These are phyloP conservation scores for Xiphophorus hellerii DNA, from an alignment of 2,113 vertebrate genomes.

Conservation along the genomic window DNA sequence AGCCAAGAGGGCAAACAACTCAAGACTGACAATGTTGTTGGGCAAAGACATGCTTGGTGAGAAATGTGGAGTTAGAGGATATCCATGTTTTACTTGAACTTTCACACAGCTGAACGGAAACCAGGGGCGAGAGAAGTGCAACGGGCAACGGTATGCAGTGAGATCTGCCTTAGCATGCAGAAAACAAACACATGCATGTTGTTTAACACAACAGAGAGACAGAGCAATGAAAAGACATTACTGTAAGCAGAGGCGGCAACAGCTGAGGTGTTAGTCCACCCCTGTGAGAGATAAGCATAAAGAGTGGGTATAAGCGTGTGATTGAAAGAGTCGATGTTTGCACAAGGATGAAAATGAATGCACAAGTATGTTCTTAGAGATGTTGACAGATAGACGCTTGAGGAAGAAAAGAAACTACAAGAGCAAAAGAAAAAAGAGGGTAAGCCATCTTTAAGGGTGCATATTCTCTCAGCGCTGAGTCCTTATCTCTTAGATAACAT, in stretches of 20 bases:
- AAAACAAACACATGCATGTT: slow-evolving; percentile 71
- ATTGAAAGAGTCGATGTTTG: slow-evolving; percentile 62
- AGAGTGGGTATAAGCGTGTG: slow-evolving; percentile 47
- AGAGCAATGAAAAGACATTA: slow-evolving; percentile 72
- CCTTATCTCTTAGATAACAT: slow-evolving; percentile 59
- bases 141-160: slow-evolving; percentile 43
- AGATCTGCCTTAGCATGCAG: slow-evolving; percentile 51
- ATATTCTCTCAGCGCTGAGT: slow-evolving; percentile 41
- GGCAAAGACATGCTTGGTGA: slow-evolving; percentile 58
- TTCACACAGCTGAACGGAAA: slow-evolving; percentile 47
- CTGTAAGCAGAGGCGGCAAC: slow-evolving; percentile 54
- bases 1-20: slow-evolving; percentile 73
- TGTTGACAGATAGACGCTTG: slow-evolving; percentile 37
- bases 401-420: slow-evolving; percentile 15
- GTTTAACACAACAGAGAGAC: slow-evolving; percentile 73
- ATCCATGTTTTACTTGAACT: slow-evolving; percentile 54
- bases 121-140: slow-evolving; percentile 47
- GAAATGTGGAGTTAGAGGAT: slow-evolving; percentile 56
- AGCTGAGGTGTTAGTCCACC: slow-evolving; percentile 57
- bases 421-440: slow-evolving; percentile 28
- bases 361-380: slow-evolving; percentile 55
- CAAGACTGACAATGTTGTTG: slow-evolving; percentile 75
- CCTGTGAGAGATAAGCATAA: slow-evolving; percentile 60
- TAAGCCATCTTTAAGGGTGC: slow-evolving; percentile 27
- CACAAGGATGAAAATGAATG: slow-evolving; percentile 49